Percentiles rank a stretch among this genome's conserved stretches.
Evolutionary conservation across 2,113 vertebrate genomes (phyloP).

Genomic region (Sylvia atricapilla): DNA sequence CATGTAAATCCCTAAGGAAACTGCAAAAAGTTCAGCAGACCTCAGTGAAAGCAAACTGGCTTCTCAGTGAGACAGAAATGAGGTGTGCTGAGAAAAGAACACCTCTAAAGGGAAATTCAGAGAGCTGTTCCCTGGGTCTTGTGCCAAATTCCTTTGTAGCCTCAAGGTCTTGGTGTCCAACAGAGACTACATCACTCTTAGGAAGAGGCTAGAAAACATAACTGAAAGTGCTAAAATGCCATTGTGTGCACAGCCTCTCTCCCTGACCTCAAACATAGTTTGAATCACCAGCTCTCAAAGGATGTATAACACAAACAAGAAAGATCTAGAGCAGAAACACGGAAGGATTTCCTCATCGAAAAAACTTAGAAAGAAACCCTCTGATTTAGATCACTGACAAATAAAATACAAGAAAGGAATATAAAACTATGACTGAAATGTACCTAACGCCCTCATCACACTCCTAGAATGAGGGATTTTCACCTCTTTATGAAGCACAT

Average conservation of each 20-base stretch:
- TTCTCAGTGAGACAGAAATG: constrained; percentile 40
- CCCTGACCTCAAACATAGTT: not conserved
- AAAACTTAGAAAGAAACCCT: not conserved
- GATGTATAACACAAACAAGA: not conserved
- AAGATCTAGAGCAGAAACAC: not conserved
- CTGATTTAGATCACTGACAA: not conserved
- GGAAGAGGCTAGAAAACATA: constrained; percentile 10
- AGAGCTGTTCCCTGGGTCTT: not conserved
- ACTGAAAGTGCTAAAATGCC: constrained; percentile 23
- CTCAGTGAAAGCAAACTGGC: constrained; percentile 24
- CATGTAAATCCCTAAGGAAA: not conserved
- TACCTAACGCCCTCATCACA: not conserved
- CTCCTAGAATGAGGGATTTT: not conserved
- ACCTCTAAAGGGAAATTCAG: constrained; percentile 11
- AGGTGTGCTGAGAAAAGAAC: constrained; percentile 45
- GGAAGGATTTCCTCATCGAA: not conserved
- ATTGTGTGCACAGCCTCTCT: not conserved
- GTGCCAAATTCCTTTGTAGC: constrained; percentile 41
- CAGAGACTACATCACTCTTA: not conserved
- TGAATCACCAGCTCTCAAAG: constrained; percentile 1
- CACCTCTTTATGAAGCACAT: not conserved
- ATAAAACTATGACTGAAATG: not conserved
- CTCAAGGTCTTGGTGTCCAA: constrained; percentile 15
- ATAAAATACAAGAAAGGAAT: not conserved
- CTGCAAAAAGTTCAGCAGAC: constrained; percentile 17